phyloP scores from a whole-genome alignment of 2,113 vertebrate genomes.

The Ammospiza nelsoni region DNA sequence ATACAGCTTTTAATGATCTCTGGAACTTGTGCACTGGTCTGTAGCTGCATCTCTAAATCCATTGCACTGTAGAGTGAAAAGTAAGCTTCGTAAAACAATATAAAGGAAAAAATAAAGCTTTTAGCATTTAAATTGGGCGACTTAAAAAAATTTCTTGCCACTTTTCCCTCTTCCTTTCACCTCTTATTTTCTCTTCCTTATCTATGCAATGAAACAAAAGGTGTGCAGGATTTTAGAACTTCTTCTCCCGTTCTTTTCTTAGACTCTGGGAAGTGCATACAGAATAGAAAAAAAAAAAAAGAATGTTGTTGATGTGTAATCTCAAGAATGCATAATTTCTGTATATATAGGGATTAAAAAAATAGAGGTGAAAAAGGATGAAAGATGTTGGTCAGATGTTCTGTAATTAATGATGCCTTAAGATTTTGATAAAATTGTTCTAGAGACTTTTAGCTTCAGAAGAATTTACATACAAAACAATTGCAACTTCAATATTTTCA shows the following conservation, averaged over 20 bases:
- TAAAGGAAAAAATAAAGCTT: background rate
- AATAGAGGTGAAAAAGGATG: background rate
- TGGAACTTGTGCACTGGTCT: background rate
- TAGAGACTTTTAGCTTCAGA: background rate
- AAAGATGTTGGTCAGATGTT: background rate
- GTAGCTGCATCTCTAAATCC: background rate
- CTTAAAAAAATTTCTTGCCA: background rate
- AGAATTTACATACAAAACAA: background rate
- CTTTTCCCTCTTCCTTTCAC: background rate
- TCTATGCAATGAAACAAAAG: background rate
- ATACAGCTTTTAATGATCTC: background rate
- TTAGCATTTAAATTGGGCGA: fast-evolving
- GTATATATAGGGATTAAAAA: background rate
- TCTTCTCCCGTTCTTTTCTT: background rate
- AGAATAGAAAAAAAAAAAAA: background rate
- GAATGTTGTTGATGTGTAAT: fast-evolving
- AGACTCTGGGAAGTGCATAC: background rate
- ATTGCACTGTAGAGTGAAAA: background rate
- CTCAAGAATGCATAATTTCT: background rate
- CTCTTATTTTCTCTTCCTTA: background rate
- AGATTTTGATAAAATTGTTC: background rate
- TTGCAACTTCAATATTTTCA: background rate
- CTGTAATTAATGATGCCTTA: background rate
- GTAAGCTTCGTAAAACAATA: background rate
- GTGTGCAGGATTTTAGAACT: background rate